phyloP scores from a whole-genome alignment of 2,797 vertebrate genomes.

The Coranthus polyacanthus region DNA sequence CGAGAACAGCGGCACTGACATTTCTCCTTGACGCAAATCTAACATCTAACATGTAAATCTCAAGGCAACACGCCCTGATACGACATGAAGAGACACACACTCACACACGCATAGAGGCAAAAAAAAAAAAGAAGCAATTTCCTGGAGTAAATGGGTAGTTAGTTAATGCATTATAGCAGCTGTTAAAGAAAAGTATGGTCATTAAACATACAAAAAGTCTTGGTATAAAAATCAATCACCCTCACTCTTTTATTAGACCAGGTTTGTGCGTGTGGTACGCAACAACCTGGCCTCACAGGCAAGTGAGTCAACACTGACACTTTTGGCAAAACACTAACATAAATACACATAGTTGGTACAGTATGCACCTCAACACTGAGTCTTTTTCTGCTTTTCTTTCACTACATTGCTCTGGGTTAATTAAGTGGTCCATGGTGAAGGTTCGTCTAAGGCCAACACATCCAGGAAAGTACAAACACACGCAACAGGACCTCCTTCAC shows the following conservation, averaged over 20 bases:
- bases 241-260: not conserved
- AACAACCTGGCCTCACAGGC: slow-evolving; percentile 29
- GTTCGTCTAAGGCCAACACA: slow-evolving; percentile 35
- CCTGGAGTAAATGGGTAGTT: not conserved
- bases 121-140: not conserved
- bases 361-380: slow-evolving; percentile 37
- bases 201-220: not conserved
- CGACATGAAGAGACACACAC: not conserved
- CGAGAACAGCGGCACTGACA: slow-evolving; percentile 23
- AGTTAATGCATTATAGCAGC: not conserved
- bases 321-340: slow-evolving; percentile 46
- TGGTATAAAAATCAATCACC: not conserved
- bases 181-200: not conserved
- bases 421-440: slow-evolving; percentile 29
- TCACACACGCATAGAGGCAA: not conserved
- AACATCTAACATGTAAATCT: not conserved
- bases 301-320: slow-evolving; percentile 59
- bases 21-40: slow-evolving; percentile 13
- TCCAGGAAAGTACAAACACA: slow-evolving; percentile 23
- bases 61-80: not conserved
- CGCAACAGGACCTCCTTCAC: slow-evolving; percentile 34
- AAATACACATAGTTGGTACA: slow-evolving; percentile 4
- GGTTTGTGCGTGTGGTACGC: slow-evolving; percentile 12
- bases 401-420: slow-evolving; percentile 44
- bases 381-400: slow-evolving; percentile 34